These are phyloP conservation scores for Rotaria magnacalcarata DNA, from an alignment of 2,888 invertebrate genomes.

Conservation along the genomic window DNA sequence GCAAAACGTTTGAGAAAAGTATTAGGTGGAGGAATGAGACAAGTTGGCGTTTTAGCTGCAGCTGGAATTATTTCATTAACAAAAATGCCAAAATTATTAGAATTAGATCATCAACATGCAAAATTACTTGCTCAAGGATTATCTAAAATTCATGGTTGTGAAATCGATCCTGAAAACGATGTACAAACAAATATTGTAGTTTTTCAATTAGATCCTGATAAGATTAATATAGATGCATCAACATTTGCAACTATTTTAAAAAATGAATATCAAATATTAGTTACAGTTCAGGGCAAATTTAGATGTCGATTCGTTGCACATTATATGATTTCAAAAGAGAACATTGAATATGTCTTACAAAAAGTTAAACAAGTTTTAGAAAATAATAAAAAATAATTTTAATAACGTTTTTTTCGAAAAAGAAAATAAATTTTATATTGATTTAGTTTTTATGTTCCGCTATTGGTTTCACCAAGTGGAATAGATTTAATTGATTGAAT, in stretches of 20 bases:
- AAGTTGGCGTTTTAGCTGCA: conserved; percentile 82
- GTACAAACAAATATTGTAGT: conserved; percentile 8
- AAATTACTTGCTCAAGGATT: conserved; percentile 65
- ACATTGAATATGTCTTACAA: background rate
- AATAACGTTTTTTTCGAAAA: background rate
- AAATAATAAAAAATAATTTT: background rate
- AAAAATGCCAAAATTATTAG: conserved; percentile 67
- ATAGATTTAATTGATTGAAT: too few relatives aligned
- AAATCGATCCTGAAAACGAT: background rate
- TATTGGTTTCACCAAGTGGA: too few relatives aligned
- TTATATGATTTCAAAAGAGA: conserved; percentile 19
- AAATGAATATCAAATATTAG: background rate
- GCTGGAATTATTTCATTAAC: conserved; percentile 79
- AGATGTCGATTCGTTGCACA: background rate
- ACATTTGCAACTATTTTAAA: background rate
- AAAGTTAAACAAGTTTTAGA: background rate
- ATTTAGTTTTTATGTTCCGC: too few relatives aligned
- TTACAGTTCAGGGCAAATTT: background rate
- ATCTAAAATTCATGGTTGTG: background rate
- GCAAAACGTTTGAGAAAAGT: conserved; percentile 77
- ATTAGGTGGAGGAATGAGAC: conserved; percentile 88
- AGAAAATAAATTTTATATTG: too few relatives aligned
- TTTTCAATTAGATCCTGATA: background rate
- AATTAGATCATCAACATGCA: conserved; percentile 68
- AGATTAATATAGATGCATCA: background rate